These are phyloP conservation scores for Peromyscus nudipes DNA, from an alignment of 2,797 vertebrate genomes.

Conservation along the genomic window DNA sequence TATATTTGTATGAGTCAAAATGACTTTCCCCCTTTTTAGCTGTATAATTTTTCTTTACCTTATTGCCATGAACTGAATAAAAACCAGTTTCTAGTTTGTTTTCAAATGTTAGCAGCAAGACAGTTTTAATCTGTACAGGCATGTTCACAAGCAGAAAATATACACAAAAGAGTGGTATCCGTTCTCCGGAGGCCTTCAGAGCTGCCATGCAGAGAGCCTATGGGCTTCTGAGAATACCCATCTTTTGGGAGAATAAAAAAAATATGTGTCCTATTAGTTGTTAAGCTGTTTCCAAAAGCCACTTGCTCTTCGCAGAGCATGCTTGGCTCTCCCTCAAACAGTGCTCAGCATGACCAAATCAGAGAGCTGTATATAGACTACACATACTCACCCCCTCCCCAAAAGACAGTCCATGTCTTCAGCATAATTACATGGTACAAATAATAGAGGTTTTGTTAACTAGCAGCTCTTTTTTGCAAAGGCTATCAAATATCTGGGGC, in stretches of 20 bases:
- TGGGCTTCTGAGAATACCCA: conserved; percentile 33
- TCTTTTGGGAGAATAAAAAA: conserved; percentile 74
- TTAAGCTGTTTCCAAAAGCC: conserved; percentile 62
- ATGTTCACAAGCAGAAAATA: conserved; percentile 47
- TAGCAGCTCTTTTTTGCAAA: conserved; percentile 82
- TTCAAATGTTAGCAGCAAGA: conserved; percentile 29
- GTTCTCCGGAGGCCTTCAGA: neutral
- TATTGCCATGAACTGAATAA: conserved; percentile 25
- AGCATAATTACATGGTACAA: conserved; percentile 82
- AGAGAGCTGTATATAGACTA: conserved; percentile 74
- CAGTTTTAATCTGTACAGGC: conserved; percentile 32
- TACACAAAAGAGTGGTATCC: neutral
- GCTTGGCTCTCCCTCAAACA: conserved; percentile 68
- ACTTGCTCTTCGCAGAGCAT: conserved; percentile 56
- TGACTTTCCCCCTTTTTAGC: neutral
- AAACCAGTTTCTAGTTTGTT: neutral
- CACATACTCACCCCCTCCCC: conserved; percentile 42
- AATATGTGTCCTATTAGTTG: conserved; percentile 29
- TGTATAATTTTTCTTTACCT: conserved; percentile 29
- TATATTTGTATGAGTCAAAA: conserved; percentile 33
- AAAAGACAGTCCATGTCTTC: conserved; percentile 65
- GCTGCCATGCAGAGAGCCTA: neutral
- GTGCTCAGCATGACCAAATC: conserved; percentile 57
- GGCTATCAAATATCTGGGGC: conserved; percentile 82
- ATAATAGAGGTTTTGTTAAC: conserved; percentile 83